Base-by-base conservation (phyloP, 1,140 invertebrate genomes). In the Microplitis demolitor region DNA sequence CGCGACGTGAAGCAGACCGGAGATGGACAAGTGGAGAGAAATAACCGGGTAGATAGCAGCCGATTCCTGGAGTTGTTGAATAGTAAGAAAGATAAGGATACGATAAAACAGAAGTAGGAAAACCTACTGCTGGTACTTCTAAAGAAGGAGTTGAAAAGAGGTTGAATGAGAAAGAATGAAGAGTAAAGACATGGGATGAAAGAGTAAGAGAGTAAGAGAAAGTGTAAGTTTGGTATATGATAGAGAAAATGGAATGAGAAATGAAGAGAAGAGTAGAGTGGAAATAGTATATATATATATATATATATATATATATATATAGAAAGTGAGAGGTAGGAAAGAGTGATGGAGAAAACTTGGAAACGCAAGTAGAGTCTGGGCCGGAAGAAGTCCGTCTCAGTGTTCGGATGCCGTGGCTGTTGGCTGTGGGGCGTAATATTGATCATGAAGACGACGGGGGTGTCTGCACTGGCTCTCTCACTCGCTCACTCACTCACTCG, bases 361-460 rank as follows among this genome's bases (percentile, higher is more conserved):
- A 81, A 76, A 77, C 75, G 76, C 72, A 45, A 45, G 39, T 45
- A 9, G 74, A 75, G 72, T 78, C 75, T 69, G 71, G 73, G 74
- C 71, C 79, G 77, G 77, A 80, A 80, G 83, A 83, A 83, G 80
- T 83, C 79, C 78, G 79, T 84, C 83, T 83, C 80, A 58, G 68
- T 71, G 82, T 82, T 84, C 82, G 78, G 79, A 82, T 84, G 80
- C 80, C 81, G 79, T 79, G 76, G 79, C 79, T 45, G 39, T 45
- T 79, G 76, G 79, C 79, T 83, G 78, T 78, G 80, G 82, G 79
- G 77, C 83, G 82, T 82, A 85, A 85, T 85, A 85, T 85, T 85
- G 84, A 85, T 85, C 83, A 84, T 83, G 82, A 80, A 79, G 77
- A 82, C 66, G 72, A 77, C 68, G 77, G 61, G 81, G 76, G 78